Base-by-base conservation (phyloP, 1,140 invertebrate genomes). In the Conopomorpha cramerella region DNA sequence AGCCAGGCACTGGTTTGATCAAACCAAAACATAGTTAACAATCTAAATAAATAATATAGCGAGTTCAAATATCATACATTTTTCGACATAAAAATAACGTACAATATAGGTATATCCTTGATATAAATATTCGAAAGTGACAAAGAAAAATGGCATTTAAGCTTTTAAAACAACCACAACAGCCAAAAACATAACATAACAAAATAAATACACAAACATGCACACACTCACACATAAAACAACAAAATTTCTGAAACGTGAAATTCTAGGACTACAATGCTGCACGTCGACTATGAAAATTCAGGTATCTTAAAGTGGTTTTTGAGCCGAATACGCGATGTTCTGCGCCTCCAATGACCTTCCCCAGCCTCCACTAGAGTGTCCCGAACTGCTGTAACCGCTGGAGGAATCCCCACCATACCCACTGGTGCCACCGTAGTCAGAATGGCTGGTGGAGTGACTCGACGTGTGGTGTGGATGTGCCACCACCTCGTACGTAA, bases 401-500 rank as follows among this genome's bases (percentile, higher is more conserved):
- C 78, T 79, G 13, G 77, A 81, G 10, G 79, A 76, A 26, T 81
- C 81, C 33, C 67, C 77, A 19, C 71, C 77, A 16, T 71, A 71
- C 4, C 72, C 65, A 35, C 77, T 77, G 6, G 80, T 73, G 25
- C 79, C 81, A 40, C 83, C 82, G 11, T 79, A 79, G 38, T 83
- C 82, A 46, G 86, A 85, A 50, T 85, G 83, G 19, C 82, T 82
- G 11, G 84, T 83, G 0, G 84, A 79, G 49, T 89, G 86, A 52
- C 80, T 83, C 51, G 81, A 78, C 34, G 82, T 80, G 60, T 90
- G 88, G 55, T 91, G 89, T n/a, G 88, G 87, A 57, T 91, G 89
- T 1, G 87, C 82, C 0, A 92, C 87, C 3, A 92, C 89, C 50
- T 92, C 90, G 60, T 92, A 92, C 1, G 90, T 92, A 35, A 91